Base-by-base conservation (phyloP, 2,113 vertebrate genomes). In the Psettodes erumei region DNA sequence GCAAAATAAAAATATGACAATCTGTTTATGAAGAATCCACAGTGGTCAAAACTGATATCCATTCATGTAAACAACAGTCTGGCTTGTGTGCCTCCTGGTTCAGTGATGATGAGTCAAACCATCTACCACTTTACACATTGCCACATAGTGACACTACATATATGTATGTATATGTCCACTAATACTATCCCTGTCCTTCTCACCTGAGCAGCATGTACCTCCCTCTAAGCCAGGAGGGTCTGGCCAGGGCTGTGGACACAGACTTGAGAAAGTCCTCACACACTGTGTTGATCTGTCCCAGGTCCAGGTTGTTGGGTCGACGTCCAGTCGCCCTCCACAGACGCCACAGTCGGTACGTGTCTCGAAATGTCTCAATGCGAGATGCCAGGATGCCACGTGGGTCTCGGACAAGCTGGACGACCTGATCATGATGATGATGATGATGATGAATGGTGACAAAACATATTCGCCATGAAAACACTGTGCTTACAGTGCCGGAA, bases 371-470 rank as follows among this genome's bases (percentile, higher is more conserved):
- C 90, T 97, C 96, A 0, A 97, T 98, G 13, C 97, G 93, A 1
- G 97, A 98, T 0, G 96, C 95, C 79, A 98, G 88, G 76, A 98
- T 98, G 5, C 96, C 97, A 0, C 97, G 93, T 0, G 97, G 97
- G 79, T 98, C 97, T 12, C 97, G 93, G 30, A 98, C 97, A 77
- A 98, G 90, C 90, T 98, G 97, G 83, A 98, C 94, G 61, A 98
- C 96, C 86, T 88, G 63, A 43, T 30, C 25, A 43, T 16, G 19
- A 42, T 3, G 32, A 33, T 21, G n/a, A 59, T 10, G n/a, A 32
- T 33, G 25, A 40, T 40, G 35, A 40, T 23, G 10, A 27, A 27
- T 10, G 8, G 40, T 18, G 2, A 40, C 42, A 3, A 55, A 30
- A 40, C 5, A 33, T 42, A 15, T 16, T 32, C 19, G 23, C n/a